Percentiles rank a stretch among this genome's conserved stretches.
These are phyloP conservation scores for Leptodactylus fuscus DNA, from an alignment of 2,113 vertebrate species.

Conservation along the genomic window DNA sequence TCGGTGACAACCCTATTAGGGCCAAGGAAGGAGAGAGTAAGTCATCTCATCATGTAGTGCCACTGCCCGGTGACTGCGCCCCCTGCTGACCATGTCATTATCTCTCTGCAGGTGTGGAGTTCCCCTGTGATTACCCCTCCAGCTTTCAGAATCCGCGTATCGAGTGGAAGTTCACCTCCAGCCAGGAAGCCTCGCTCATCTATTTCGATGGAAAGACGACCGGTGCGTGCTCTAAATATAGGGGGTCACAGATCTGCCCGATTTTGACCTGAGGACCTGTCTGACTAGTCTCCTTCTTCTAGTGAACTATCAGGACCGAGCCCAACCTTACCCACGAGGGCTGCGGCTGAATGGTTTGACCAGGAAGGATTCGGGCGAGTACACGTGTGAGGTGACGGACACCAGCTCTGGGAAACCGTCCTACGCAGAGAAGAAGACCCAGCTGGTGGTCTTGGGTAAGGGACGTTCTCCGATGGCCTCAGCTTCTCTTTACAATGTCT, in stretches of 20 bases:
- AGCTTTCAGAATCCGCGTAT: conserved; percentile 63
- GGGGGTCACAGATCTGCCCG: background rate
- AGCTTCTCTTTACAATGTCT: too few relatives aligned
- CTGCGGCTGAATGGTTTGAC: background rate
- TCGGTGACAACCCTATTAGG: too few relatives aligned
- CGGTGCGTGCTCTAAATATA: conserved; percentile 51
- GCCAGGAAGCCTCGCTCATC: conserved; percentile 57
- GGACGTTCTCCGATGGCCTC: too few relatives aligned
- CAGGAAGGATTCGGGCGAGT: background rate
- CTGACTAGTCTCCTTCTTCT: background rate
- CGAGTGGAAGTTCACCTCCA: conserved; percentile 74
- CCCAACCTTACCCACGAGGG: background rate
- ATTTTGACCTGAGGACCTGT: too few relatives aligned
- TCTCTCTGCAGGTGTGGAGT: conserved; percentile 54
- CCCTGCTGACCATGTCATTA: background rate
- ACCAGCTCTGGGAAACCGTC: background rate
- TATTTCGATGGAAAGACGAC: conserved; percentile 67
- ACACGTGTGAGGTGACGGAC: conserved; percentile 20
- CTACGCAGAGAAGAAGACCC: background rate
- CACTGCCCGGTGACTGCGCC: background rate
- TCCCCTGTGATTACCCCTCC: conserved; percentile 63
- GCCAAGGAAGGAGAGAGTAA: background rate
- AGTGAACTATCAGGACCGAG: conserved; percentile 9
- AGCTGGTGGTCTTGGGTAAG: conserved; percentile 30
- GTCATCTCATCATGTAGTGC: background rate